Evolutionary conservation across 2,113 vertebrate species (phyloP), one percentile per base, ranked within the genome.

Genomic region (Brachyistius frenatus): DNA sequence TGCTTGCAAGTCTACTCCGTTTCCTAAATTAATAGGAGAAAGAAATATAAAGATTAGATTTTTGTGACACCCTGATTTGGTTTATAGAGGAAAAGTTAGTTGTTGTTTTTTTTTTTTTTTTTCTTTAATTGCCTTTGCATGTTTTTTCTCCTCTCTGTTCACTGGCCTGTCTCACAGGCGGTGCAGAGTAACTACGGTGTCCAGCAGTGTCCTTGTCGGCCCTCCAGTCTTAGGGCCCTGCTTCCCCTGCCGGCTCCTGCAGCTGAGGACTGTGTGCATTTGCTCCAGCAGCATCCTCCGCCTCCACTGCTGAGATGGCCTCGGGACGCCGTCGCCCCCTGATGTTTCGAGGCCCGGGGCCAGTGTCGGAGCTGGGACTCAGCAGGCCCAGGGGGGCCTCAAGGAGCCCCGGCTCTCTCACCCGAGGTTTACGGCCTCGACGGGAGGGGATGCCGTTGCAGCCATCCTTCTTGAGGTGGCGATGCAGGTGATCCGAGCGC

Each of bases 391-490:
- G 32, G 1, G 90, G 84, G 61, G 85, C 84, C 44, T 94, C 94
- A 1, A 91, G 89, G 66, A 88, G 87, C 60, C 86, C 92, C 0
- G 90, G 92, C 31, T 96, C 96, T 49, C 97, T 92, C 71, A 95
- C 95, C 14, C 97, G 94, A 2, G 97, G 98, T 79, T 97, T 99
- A 1, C 97, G 95, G 30, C 97, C 97, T 0, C 97, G 93, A 2
- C 97, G 91, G 0, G 98, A 99, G 0, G 97, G 98, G 36, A 99
- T 96, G 4, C 97, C 97, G 0, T 99, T 99, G 94, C 98, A 99
- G 90, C 98, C 97, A 81, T 99, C 97, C 78, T 99, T 98, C 95
- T 99, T 99, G 91, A 99, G 97, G 95, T 99, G 98, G 85, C 98
- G 95, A 93, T 99, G 98, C 90, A 99, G 96, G 93, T 99, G 98